Percentiles rank a stretch among this genome's conserved stretches.
phyloP scores from a whole-genome alignment of 2,888 invertebrate genomes.

The Romanomermis culicivorax region DNA sequence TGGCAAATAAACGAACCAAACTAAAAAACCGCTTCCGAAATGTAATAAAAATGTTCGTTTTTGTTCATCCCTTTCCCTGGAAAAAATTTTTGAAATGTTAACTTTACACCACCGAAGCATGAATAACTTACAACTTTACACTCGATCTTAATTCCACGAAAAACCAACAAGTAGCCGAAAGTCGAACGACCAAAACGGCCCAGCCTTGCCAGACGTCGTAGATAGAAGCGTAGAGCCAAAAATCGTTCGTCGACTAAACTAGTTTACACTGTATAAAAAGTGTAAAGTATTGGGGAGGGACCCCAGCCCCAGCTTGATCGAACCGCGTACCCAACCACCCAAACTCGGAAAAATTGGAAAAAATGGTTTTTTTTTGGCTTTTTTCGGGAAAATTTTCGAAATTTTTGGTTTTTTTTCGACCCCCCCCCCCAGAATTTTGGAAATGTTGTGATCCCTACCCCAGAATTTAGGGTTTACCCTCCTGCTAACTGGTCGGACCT shows the following conservation, averaged over 20 bases:
- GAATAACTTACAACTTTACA: conserved; percentile 43
- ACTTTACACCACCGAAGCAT: neutral
- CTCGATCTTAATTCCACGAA: conserved; percentile 49
- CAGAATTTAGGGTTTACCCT: no score
- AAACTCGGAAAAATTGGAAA: no score
- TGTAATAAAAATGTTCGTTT: conserved; percentile 80
- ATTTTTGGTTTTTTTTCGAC: no score
- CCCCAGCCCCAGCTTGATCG: no score
- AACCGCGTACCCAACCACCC: no score
- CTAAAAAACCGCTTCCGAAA: conserved; percentile 85
- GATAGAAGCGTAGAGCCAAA: conserved; percentile 65
- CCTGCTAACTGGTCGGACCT: no score
- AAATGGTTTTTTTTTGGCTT: no score
- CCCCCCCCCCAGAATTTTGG: no score
- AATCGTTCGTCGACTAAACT: neutral
- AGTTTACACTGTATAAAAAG: neutral
- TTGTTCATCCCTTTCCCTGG: conserved; percentile 45
- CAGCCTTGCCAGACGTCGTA: conserved; percentile 96
- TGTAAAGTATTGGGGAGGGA: neutral
- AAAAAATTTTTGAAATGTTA: neutral
- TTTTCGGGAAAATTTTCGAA: no score
- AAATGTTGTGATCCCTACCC: no score
- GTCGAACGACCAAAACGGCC: conserved; percentile 64
- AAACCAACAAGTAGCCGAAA: conserved; percentile 72
- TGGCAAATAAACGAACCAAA: conserved; percentile 93